phyloP scores from a whole-genome alignment of 2,797 vertebrate species.

The Myripristis jacobus region DNA sequence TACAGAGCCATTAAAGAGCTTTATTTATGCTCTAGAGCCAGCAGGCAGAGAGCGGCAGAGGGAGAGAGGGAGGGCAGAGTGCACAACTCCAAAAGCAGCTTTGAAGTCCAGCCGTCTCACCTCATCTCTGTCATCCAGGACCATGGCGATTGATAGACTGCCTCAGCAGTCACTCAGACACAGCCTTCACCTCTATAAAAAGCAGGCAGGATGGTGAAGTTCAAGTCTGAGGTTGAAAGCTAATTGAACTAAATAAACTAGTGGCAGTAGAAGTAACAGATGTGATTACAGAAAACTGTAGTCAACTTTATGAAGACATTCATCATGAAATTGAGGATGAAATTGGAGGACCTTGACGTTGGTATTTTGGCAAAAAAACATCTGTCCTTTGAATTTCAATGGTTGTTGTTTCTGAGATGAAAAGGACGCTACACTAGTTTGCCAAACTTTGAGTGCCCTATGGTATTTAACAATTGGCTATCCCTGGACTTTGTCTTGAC shows the following conservation, averaged over 20 bases:
- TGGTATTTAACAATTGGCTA: conserved; percentile 74
- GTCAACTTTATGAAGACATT: conserved; percentile 66
- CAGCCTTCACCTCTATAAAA: conserved; percentile 55
- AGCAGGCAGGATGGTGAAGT: conserved; percentile 62
- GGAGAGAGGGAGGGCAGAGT: conserved; percentile 75
- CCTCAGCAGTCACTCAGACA: conserved; percentile 67
- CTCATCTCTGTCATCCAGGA: conserved; percentile 81
- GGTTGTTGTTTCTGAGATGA: conserved; percentile 74
- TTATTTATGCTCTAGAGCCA: conserved; percentile 84
- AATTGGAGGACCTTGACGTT: conserved; percentile 68
- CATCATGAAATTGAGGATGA: conserved; percentile 66
- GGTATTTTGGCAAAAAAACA: conserved; percentile 71
- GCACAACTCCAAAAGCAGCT: conserved; percentile 76
- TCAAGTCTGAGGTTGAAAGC: conserved; percentile 70
- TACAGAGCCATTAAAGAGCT: conserved; percentile 84
- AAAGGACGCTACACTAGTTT: conserved; percentile 68
- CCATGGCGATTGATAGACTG: conserved; percentile 77
- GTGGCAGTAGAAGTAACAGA: conserved; percentile 69
- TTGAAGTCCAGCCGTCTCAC: conserved; percentile 84
- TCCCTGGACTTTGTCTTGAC: conserved; percentile 81
- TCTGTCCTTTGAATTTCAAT: conserved; percentile 68
- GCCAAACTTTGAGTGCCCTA: conserved; percentile 70
- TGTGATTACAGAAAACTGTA: conserved; percentile 66
- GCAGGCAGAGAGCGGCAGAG: conserved; percentile 69
- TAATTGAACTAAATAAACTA: conserved; percentile 73